Percentiles rank a stretch among this genome's conserved stretches.
phyloP scores from a whole-genome alignment of 2,797 vertebrate genomes.

The Lutjanus argentimaculatus region DNA sequence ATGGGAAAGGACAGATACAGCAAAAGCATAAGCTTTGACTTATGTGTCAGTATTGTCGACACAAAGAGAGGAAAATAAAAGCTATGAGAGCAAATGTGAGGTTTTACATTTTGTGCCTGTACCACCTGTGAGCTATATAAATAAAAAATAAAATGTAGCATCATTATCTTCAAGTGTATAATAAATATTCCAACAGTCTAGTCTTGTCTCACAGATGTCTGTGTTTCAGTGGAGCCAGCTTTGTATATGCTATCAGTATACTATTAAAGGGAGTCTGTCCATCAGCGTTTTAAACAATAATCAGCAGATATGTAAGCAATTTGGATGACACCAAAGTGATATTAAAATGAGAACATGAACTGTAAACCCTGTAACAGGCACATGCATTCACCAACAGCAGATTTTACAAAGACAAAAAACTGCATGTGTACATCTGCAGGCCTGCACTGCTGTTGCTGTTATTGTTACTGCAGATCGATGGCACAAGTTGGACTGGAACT shows the following conservation, averaged over 20 bases:
- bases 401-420: too few species aligned
- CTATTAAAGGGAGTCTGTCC: not conserved
- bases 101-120: too few species aligned
- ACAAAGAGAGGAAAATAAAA: not conserved
- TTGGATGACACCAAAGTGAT: not conserved
- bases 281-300: not conserved
- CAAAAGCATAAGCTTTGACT: not conserved
- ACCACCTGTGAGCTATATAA: too few species aligned
- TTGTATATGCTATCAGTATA: not conserved
- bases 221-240: not conserved
- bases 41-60: not conserved
- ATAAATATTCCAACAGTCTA: not conserved
- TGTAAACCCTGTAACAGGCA: not conserved
- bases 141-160: too few species aligned
- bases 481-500: not conserved
- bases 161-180: not conserved
- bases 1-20: not conserved
- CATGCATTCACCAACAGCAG: not conserved
- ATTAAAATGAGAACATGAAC: constrained; percentile 6
- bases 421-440: not conserved
- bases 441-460: not conserved
- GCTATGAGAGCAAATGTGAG: not conserved
- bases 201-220: not conserved
- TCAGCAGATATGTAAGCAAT: not conserved
- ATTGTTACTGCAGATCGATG: not conserved